A percentile compares a stretch with the other conserved stretches of the same genome.
Evolutionary conservation across 2,113 vertebrate genomes (phyloP).

Genomic region (Grammomys dolichurus): DNA sequence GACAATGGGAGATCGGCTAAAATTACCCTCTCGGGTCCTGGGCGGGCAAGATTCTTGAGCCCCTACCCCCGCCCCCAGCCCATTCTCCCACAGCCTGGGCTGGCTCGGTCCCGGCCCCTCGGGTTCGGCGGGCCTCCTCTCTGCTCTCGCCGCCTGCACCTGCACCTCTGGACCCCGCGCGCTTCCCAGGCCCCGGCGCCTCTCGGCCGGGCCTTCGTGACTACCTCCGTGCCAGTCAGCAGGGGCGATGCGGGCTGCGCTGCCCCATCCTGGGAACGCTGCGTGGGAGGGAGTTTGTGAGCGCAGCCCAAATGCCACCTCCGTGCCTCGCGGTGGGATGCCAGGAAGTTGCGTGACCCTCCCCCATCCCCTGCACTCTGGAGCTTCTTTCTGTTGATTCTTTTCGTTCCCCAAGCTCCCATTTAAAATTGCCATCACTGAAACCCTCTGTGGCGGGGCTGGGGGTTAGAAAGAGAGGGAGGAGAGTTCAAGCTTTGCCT

Average conservation of each 20-base stretch:
- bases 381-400: neutral
- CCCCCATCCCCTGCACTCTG: neutral
- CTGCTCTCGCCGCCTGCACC: conserved; percentile 14
- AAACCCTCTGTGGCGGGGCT: neutral
- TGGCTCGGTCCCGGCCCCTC: neutral
- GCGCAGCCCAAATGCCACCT: conserved; percentile 56
- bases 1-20: conserved; percentile 85
- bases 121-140: neutral
- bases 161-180: conserved; percentile 24
- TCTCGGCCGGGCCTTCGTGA: neutral
- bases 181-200: neutral
- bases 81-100: neutral
- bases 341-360: conserved; percentile 61
- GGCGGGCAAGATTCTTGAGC: conserved; percentile 57
- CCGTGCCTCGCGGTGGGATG: conserved; percentile 17
- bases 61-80: conserved; percentile 45
- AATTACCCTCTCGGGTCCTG: conserved; percentile 82
- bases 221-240: neutral
- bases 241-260: conserved; percentile 3
- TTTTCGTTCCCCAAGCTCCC: neutral
- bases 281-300: conserved; percentile 70
- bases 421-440: neutral
- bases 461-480: neutral
- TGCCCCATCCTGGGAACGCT: conserved; percentile 62
- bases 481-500: neutral